Base-by-base conservation (phyloP, 2,888 invertebrate genomes). In the Erannis defoliaria region DNA sequence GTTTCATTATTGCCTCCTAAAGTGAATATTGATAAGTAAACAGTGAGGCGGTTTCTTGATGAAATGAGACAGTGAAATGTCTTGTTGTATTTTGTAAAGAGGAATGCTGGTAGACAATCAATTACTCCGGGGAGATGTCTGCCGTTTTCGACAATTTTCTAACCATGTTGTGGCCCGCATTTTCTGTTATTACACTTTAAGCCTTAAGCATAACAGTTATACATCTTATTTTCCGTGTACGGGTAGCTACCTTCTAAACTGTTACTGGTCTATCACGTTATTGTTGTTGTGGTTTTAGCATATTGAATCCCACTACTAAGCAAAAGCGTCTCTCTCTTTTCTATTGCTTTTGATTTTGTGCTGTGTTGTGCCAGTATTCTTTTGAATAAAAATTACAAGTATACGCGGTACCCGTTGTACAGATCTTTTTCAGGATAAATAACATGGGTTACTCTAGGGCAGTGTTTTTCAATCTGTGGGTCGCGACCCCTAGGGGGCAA, bases 1-100 rank as follows among this genome's bases (percentile, higher is more conserved):
- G 86, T 63, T 80, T 80, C 66, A 75, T 78, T 75, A 92, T 93
- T 56, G 87, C 88, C 72, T 80, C 79, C 92, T 93, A 70, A 69
- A 76, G 75, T 68, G 60, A 74, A 67, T 64, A 72, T 71, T 71
- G 66, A 70, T 64, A 63, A 64, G 64, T 66, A 69, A 68, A 68
- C 62, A 70, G 65, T 65, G 59, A 57, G 59, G 50, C 53, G 37
- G 53, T 37, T 62, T 45, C 33, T n/a, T 60, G 14, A 33, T 19
- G 43, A 54, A 70, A 64, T 63, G 56, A 53, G 51, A 46, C 66
- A 64, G 62, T 67, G 42, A 62, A 64, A 60, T 50, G 56, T 46
- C 56, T 38, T 60, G 35, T 53, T 59, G 50, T 49, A 54, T 42
- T 46, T 61, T 61, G 35, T 26, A n/a, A 12, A 19, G 33, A 19